Base-by-base conservation (phyloP, 2,888 invertebrate genomes). In the Eupithecia abbreviata region DNA sequence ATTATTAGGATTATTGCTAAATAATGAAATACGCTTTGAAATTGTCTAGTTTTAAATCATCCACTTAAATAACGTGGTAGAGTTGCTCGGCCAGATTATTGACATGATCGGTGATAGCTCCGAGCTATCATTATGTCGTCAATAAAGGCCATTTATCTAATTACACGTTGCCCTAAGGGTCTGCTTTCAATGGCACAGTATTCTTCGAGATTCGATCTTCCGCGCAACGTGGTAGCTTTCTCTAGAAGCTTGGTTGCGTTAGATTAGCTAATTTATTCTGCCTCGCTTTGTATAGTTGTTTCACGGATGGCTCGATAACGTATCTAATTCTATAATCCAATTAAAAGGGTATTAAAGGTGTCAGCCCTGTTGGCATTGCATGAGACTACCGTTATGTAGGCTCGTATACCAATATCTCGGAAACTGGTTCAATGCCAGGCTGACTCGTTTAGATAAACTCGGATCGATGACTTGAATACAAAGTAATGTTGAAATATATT, bases 371-470 rank as follows among this genome's bases (percentile, higher is more conserved):
- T 74, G 75, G 73, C 71, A 75, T 77, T 74, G 81, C 80, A 80
- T 76, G 81, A 79, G 78, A 80, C 74, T 80, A 89, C 90, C 90
- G 90, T 90, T 90, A 90, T 83, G 82, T 75, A 77, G 81, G 82
- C 84, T 87, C 79, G 77, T 80, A 80, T 82, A 82, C 83, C 81
- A 82, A 84, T 84, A 87, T 88, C 86, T 85, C 82, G 85, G 84
- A 86, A 90, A 91, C 91, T 90, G 90, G 91, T 91, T 87, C 89
- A 89, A 85, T 87, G 88, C 85, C 87, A 87, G 85, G 79, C 84
- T 85, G 89, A 91, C 88, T 86, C 84, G 87, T 89, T 88, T 82
- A 88, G 91, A 90, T 90, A 43, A 79, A 73, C 62, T 77, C 74
- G 74, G 83, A 84, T 78, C 80, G 76, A 76, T 76, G 78, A 76